These are phyloP conservation scores for Diogma glabrata DNA, from an alignment of 2,888 invertebrate genomes.

Conservation along the genomic window DNA sequence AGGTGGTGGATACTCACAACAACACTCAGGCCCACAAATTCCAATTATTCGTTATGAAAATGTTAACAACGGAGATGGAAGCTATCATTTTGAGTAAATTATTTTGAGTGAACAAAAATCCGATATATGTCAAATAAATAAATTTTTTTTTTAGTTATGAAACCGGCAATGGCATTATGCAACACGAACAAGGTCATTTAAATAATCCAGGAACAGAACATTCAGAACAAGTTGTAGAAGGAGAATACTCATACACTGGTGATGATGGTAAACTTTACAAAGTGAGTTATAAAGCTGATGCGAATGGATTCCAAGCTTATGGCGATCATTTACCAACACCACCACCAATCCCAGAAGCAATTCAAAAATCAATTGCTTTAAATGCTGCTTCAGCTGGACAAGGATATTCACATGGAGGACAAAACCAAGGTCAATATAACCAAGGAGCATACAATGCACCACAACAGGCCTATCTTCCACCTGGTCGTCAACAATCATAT, in stretches of 20 bases:
- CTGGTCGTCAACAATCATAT: too few species aligned
- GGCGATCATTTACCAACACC: slow-evolving; percentile 68
- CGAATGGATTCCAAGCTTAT: slow-evolving; percentile 62
- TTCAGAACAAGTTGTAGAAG: slow-evolving; percentile 47
- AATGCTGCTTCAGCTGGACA: slow-evolving; percentile 14
- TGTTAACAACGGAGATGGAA: slow-evolving; percentile 49
- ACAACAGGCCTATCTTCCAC: too few species aligned
- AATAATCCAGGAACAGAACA: slow-evolving; percentile 45
- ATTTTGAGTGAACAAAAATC: too few species aligned
- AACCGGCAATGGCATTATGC: slow-evolving; percentile 53
- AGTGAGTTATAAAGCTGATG: slow-evolving; percentile 59
- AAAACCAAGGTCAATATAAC: slow-evolving; percentile 9
- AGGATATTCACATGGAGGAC: slow-evolving; percentile 3
- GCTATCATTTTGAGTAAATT: slow-evolving; percentile 49
- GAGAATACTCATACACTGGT: slow-evolving; percentile 50
- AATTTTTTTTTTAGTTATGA: slow-evolving; percentile 38
- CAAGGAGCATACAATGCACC: too few species aligned
- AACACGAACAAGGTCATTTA: slow-evolving; percentile 43
- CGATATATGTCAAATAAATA: slow-evolving; percentile 13
- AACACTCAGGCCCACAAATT: slow-evolving; percentile 36
- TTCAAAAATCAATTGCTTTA: slow-evolving; percentile 19
- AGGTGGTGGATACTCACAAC: slow-evolving; percentile 6
- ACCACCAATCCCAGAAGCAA: slow-evolving; percentile 52
- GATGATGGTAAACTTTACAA: slow-evolving; percentile 50
- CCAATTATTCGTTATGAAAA: slow-evolving; percentile 49